Percentiles rank a stretch among this genome's conserved stretches.
Conservation (phyloP, 2,888 invertebrate species). For the Chydorus sphaericus region DNA sequence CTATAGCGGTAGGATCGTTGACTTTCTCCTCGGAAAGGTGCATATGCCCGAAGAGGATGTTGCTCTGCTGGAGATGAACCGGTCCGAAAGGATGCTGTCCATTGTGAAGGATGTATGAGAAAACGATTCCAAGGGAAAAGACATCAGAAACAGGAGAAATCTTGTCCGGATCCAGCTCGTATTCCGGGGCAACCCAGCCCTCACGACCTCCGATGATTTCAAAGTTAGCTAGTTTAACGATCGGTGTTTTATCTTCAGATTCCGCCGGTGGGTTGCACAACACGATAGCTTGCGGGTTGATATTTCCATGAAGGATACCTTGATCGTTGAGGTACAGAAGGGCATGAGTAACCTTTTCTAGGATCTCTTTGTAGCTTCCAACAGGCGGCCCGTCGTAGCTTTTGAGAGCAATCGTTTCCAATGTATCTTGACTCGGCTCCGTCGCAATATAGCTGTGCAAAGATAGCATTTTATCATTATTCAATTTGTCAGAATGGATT, state of each 20-base stretch:
- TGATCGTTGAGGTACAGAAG: neutral
- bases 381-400: neutral
- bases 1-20: neutral
- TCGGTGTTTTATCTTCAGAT: neutral
- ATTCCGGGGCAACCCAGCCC: neutral
- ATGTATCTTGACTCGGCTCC: neutral
- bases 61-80: slow-evolving; percentile 4
- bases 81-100: neutral
- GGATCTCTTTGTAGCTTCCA: neutral
- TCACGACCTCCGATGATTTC: neutral
- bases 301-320: neutral
- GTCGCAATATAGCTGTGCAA: neutral
- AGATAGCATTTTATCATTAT: neutral
- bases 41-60: neutral
- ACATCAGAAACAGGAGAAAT: neutral
- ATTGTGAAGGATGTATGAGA: neutral
- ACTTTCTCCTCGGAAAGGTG: neutral
- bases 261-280: neutral
- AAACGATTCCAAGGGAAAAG: neutral
- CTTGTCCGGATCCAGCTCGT: neutral
- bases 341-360: neutral
- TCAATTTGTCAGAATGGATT: no score
- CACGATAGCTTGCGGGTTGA: neutral
- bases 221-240: neutral
- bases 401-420: neutral